phyloP scores from a whole-genome alignment of 2,888 invertebrate species.

The Sarcophaga rosellei region DNA sequence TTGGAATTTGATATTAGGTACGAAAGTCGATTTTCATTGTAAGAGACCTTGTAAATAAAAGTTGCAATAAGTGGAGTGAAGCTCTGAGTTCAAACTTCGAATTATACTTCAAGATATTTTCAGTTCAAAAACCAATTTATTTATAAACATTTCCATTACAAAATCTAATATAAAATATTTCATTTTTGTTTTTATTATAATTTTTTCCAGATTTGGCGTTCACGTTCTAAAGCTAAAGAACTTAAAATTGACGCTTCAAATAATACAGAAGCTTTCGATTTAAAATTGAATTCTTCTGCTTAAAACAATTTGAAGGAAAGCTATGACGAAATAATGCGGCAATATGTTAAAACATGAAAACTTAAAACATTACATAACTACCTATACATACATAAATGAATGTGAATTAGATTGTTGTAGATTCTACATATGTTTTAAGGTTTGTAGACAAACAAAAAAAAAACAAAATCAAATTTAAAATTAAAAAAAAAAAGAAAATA shows the following conservation, averaged over 20 bases:
- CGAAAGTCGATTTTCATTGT: too few species aligned
- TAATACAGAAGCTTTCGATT: conserved; percentile 75
- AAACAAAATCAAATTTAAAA: conserved; percentile 4
- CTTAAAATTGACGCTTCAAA: conserved; percentile 72
- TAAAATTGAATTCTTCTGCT: conserved; percentile 68
- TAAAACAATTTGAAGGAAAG: conserved; percentile 51
- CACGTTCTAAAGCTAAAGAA: conserved; percentile 74
- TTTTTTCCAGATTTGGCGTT: conserved; percentile 77
- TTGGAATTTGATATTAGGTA: too few species aligned
- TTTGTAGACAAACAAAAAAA: conserved; percentile 35
- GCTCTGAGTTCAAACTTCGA: too few species aligned
- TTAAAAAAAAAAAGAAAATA: neutral
- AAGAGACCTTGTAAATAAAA: too few species aligned
- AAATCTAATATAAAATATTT: neutral
- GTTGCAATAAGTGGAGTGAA: too few species aligned
- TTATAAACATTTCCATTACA: neutral
- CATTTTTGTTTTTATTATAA: neutral
- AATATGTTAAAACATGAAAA: conserved; percentile 6
- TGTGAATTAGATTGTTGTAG: conserved; percentile 37
- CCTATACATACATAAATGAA: conserved; percentile 34
- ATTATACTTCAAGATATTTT: neutral
- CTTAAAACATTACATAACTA: neutral
- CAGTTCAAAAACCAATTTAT: neutral
- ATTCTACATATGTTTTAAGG: conserved; percentile 10
- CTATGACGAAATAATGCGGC: conserved; percentile 44